These are phyloP conservation scores for Stylophora pistillata DNA, from an alignment of 64 coral and sea anemone species.

Conservation along the genomic window DNA sequence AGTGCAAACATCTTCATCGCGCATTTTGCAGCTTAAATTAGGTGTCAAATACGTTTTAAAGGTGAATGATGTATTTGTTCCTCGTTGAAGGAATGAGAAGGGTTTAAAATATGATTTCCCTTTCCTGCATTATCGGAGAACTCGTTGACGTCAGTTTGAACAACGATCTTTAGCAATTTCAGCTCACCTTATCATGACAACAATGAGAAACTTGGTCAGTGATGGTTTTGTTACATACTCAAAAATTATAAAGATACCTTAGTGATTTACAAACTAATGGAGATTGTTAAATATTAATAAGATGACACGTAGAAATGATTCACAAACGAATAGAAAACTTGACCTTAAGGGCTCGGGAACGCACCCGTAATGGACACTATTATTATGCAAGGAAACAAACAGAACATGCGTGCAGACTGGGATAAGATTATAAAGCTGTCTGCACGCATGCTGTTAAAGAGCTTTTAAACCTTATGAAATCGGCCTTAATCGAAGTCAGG, in stretches of 20 bases:
- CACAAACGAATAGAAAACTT: background rate
- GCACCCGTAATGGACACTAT: background rate
- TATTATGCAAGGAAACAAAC: background rate
- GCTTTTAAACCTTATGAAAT: background rate
- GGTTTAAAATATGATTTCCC: background rate
- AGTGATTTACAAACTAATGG: background rate
- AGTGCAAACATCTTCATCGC: background rate
- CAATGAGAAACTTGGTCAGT: too few relatives aligned
- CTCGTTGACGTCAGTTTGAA: background rate
- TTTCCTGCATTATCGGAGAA: background rate
- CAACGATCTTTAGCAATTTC: background rate
- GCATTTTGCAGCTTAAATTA: background rate
- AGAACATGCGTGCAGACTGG: background rate
- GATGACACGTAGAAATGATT: too few relatives aligned
- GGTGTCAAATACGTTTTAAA: background rate
- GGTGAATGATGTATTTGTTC: background rate
- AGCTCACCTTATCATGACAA: background rate
- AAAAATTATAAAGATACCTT: background rate
- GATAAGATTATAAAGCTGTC: background rate
- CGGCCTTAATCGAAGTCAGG: too few relatives aligned
- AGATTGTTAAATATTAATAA: too few relatives aligned
- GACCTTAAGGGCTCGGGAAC: background rate
- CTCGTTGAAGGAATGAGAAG: background rate
- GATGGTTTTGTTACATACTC: too few relatives aligned
- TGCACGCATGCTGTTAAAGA: background rate